Evolutionary conservation across 1,140 invertebrate species (phyloP).

Genomic region (Drosophila ambigua): DNA sequence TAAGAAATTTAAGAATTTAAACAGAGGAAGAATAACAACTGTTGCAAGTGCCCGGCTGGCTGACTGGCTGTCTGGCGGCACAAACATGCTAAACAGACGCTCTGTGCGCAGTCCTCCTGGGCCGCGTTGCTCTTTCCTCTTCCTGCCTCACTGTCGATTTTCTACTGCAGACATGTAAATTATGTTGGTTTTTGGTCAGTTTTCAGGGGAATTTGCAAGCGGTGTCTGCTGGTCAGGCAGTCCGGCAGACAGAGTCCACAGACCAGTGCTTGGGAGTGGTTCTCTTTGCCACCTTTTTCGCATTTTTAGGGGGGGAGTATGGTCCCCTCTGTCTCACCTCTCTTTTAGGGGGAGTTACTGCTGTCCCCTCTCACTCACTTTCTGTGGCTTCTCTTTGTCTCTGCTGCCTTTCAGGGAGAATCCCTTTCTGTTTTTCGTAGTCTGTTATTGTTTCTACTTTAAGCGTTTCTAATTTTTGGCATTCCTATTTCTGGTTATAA

Average conservation of each 20-base stretch:
- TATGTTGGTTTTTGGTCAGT: conserved; percentile 73
- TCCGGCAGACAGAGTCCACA: background rate
- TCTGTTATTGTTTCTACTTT: conserved; percentile 40
- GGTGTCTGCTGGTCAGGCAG: conserved; percentile 34
- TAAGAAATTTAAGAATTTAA: conserved; percentile 11
- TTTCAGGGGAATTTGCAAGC: conserved; percentile 50
- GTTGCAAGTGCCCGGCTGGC: conserved; percentile 39
- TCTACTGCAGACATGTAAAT: conserved; percentile 76
- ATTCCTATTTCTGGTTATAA: conserved; percentile 13
- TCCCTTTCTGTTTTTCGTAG: conserved; percentile 6
- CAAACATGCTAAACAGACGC: conserved; percentile 65
- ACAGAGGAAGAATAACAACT: conserved; percentile 40
- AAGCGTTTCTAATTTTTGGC: conserved; percentile 45
- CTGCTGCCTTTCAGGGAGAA: background rate
- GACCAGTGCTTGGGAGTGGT: conserved; percentile 3
- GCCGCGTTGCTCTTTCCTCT: background rate
- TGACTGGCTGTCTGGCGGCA: conserved; percentile 27
- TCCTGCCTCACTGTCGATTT: conserved; percentile 45
- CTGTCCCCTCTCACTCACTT: background rate
- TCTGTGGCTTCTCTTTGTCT: conserved; percentile 1
- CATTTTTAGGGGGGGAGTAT: too few relatives aligned
- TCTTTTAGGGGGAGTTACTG: too few relatives aligned
- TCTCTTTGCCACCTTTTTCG: too few relatives aligned
- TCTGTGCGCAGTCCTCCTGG: background rate
- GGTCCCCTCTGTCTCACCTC: too few relatives aligned